These are phyloP conservation scores for Phalacrocorax pelagicus DNA, from an alignment of 2,113 vertebrate species.

Conservation along the genomic window DNA sequence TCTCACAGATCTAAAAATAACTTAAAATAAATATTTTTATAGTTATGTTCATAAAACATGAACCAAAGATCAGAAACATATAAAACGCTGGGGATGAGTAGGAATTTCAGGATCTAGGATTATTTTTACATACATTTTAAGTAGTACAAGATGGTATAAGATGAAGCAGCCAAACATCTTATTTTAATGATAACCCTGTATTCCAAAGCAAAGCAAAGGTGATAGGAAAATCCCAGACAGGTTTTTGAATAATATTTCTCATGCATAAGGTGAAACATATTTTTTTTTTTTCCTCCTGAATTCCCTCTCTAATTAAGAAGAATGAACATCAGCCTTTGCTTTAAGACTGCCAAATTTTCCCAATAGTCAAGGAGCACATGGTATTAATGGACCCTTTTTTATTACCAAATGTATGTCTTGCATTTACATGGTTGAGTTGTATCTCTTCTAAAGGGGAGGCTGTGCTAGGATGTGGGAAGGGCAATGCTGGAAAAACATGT, in stretches of 20 bases:
- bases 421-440: neutral
- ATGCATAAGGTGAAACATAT: neutral
- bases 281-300: neutral
- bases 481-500: neutral
- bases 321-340: slow-evolving; percentile 15
- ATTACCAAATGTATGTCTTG: neutral
- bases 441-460: slow-evolving; percentile 13
- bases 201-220: slow-evolving; percentile 26
- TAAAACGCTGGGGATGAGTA: neutral
- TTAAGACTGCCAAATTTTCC: slow-evolving; percentile 14
- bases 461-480: neutral
- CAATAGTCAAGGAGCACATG: neutral
- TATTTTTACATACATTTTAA: slow-evolving; percentile 45
- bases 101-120: neutral
- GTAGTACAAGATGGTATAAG: slow-evolving; percentile 23
- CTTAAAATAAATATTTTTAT: slow-evolving; percentile 8
- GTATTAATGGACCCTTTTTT: slow-evolving; percentile 14
- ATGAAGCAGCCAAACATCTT: slow-evolving; percentile 46
- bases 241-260: slow-evolving; percentile 18
- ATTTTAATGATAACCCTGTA: slow-evolving; percentile 32
- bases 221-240: neutral
- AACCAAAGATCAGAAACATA: slow-evolving; percentile 26
- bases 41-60: slow-evolving; percentile 40
- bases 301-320: slow-evolving; percentile 36
- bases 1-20: neutral